These are phyloP conservation scores for Brachionus paranguensis DNA, from an alignment of 1,140 invertebrate species.

Conservation along the genomic window DNA sequence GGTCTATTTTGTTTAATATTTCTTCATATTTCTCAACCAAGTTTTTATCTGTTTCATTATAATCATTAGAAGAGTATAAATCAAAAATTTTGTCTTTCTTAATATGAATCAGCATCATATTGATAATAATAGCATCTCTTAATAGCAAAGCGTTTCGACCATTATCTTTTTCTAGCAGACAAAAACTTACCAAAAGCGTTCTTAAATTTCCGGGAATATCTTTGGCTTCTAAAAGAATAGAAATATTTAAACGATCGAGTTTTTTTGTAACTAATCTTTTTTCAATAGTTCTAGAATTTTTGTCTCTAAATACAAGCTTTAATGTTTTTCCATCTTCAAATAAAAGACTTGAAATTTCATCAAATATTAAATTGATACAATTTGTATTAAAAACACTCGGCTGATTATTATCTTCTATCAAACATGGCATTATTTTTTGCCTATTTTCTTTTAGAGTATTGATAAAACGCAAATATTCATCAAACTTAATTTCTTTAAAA, in stretches of 20 bases:
- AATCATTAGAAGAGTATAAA: neutral
- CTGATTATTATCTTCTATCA: neutral
- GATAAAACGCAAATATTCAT: neutral
- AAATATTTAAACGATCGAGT: neutral
- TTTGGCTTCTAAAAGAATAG: neutral
- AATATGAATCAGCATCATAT: neutral
- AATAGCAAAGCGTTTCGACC: neutral
- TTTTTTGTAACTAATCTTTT: neutral
- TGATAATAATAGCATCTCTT: neutral
- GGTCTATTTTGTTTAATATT: neutral
- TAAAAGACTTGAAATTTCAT: neutral
- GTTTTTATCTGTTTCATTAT: neutral
- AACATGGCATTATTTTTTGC: neutral
- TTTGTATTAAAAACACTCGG: neutral
- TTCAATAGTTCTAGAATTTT: neutral
- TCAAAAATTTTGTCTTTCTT: neutral
- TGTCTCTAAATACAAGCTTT: neutral
- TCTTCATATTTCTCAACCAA: neutral
- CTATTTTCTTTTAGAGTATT: neutral
- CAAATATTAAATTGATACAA: neutral
- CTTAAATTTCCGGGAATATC: neutral
- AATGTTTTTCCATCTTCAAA: neutral
- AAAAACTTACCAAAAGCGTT: neutral
- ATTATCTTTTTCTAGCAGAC: neutral
- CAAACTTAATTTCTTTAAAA: neutral